Percentiles rank a stretch among this genome's conserved stretches.
These are phyloP conservation scores for Diplodus sargus DNA, from an alignment of 2,797 vertebrate genomes.

Conservation along the genomic window DNA sequence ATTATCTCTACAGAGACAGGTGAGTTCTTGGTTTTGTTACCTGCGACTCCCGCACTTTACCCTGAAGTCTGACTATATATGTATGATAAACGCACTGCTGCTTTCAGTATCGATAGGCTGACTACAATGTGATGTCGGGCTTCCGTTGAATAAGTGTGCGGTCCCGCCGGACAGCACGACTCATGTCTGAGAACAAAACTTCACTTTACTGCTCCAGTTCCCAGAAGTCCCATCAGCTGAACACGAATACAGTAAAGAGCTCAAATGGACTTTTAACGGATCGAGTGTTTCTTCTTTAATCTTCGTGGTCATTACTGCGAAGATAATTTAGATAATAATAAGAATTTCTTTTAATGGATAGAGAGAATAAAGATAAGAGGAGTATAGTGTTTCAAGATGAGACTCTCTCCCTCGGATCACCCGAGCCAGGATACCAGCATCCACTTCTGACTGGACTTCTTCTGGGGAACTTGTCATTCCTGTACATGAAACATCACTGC, in stretches of 20 bases:
- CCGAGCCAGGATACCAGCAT: not conserved
- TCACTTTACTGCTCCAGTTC: too few relatives aligned
- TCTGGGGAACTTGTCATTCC: too few relatives aligned
- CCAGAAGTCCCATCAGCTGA: too few relatives aligned
- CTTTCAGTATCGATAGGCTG: not conserved
- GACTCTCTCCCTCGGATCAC: not conserved
- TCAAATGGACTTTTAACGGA: not conserved
- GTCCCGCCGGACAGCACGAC: too few relatives aligned
- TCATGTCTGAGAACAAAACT: not conserved
- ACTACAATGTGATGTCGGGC: not conserved
- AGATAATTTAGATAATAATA: too few relatives aligned
- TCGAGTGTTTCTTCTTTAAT: not conserved
- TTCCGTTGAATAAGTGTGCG: too few relatives aligned
- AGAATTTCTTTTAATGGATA: not conserved
- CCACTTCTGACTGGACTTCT: not conserved
- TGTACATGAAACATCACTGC: too few relatives aligned
- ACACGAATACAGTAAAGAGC: not conserved
- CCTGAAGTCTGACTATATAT: not conserved
- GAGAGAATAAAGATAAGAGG: not conserved
- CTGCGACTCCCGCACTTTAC: not conserved
- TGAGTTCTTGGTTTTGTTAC: constrained; percentile 19
- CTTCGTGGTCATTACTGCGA: not conserved
- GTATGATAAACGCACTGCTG: not conserved
- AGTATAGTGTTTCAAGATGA: not conserved
- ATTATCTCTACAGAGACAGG: constrained; percentile 27